Base-by-base conservation (phyloP, 2,797 vertebrate species). In the Gobionotothen gibberifrons region DNA sequence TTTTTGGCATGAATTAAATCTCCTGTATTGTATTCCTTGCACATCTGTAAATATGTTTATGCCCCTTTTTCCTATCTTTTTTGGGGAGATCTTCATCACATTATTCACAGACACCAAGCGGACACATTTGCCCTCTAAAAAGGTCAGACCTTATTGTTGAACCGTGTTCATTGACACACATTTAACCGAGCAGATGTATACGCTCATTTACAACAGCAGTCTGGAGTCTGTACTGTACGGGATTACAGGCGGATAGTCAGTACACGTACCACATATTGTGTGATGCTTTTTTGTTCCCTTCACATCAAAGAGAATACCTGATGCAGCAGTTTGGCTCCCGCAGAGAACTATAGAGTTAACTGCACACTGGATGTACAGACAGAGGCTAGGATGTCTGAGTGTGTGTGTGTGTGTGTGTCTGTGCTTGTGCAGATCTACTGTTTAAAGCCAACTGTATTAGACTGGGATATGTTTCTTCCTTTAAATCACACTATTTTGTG, bases 301-400 rank as follows among this genome's bases (percentile, higher is more conserved):
- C 59, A 69, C 77, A 78, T 87, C 74, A 89, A 88, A 87, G 82
- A 82, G 84, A 90, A 91, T 79, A 79, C 72, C 88, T 85, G 88
- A 91, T 87, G 61, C 88, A 88, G 90, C 87, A 88, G 72, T 87
- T 85, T 78, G 72, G 63, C 65, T 68, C 84, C 78, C 78, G 76
- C 79, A 77, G 76, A 81, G 76, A 81, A 74, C 85, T 77, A 75
- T 73, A 81, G 84, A 72, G 78, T 79, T 69, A 87, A 85, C 74
- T 55, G 63, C 69, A 68, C 65, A 3, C 59, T 77, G 60, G 62
- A 60, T 74, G 67, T 16, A n/a, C 58, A 83, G 39, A 47, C 29
- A 17, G 63, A 75, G 56, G 65, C 79, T 16, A 68, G 56, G 55
- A 6, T 63, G 74, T 77, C 29, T 64, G 69, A 26, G 42, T 17